Percentiles rank a stretch among this genome's conserved stretches.
Conservation (phyloP, 1,140 invertebrate species). For the Drosophila orosa region DNA sequence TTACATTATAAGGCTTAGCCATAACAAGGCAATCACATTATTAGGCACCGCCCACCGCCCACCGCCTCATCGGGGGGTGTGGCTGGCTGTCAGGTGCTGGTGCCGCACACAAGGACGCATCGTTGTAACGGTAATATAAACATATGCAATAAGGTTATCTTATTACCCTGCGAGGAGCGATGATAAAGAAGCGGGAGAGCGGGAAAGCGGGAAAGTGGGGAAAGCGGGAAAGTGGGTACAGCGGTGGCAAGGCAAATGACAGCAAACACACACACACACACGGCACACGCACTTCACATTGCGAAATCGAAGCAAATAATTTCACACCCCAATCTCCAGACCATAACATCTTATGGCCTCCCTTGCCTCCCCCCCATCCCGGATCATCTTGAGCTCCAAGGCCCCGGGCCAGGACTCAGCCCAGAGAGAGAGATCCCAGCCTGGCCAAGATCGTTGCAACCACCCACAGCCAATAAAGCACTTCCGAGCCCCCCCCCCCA, state of each 20-base stretch:
- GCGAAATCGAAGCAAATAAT: slow-evolving; percentile 74
- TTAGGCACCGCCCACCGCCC: slow-evolving; percentile 67
- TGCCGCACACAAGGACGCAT: slow-evolving; percentile 23
- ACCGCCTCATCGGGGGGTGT: slow-evolving; percentile 20
- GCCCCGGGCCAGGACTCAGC: background rate
- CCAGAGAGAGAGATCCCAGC: slow-evolving; percentile 4
- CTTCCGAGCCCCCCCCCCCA: background rate
- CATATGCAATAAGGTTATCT: slow-evolving; percentile 82
- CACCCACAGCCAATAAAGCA: slow-evolving; percentile 5
- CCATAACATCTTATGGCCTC: slow-evolving; percentile 20
- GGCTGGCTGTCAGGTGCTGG: slow-evolving; percentile 35
- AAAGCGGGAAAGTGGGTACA: background rate
- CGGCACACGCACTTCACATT: background rate
- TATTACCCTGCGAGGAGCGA: slow-evolving; percentile 66
- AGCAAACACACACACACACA: slow-evolving; percentile 28
- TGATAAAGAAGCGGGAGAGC: slow-evolving; percentile 23
- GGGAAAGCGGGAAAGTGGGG: too few relatives aligned
- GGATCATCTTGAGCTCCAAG: slow-evolving; percentile 34
- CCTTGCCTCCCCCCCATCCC: too few relatives aligned
- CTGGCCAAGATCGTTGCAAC: slow-evolving; percentile 5
- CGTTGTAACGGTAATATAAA: slow-evolving; percentile 74
- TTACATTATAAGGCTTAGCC: slow-evolving; percentile 82
- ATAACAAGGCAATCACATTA: slow-evolving; percentile 83
- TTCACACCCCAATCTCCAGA: slow-evolving; percentile 29
- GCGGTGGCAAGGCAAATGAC: slow-evolving; percentile 35